Conservation (phyloP, 2,113 vertebrate genomes). For the Aspiorhynchus laticeps region DNA sequence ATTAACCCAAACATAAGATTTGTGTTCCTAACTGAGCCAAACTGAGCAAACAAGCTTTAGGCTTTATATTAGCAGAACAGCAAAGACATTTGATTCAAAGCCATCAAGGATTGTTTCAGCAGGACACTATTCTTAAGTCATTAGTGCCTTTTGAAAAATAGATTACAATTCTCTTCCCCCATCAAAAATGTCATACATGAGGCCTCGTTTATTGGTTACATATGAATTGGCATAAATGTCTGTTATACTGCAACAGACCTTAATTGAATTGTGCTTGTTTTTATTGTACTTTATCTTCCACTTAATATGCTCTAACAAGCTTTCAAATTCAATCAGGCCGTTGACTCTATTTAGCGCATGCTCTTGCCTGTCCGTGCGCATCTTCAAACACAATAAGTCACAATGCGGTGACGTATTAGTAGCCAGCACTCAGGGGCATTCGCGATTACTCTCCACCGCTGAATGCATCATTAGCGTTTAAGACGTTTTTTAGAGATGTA, state of each 20-base stretch:
- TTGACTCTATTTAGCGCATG: slow-evolving; percentile 41
- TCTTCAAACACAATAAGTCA: slow-evolving; percentile 35
- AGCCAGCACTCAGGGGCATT: slow-evolving; percentile 21
- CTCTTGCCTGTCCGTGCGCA: slow-evolving; percentile 28
- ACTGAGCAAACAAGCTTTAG: neutral
- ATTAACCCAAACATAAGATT: neutral
- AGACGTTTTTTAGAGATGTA: slow-evolving; percentile 3
- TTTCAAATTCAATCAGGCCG: slow-evolving; percentile 52
- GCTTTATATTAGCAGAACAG: neutral
- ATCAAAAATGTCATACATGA: slow-evolving; percentile 8
- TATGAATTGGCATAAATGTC: slow-evolving; percentile 32
- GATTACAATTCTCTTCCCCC: slow-evolving; percentile 25
- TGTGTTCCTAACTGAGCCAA: neutral
- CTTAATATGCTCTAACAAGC: slow-evolving; percentile 57
- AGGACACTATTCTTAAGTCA: slow-evolving; percentile 27
- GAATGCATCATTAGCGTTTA: slow-evolving; percentile 40
- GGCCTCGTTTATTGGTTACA: slow-evolving; percentile 28
- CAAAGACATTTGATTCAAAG: neutral
- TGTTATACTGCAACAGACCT: slow-evolving; percentile 28
- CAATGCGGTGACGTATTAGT: slow-evolving; percentile 30
- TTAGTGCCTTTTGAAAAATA: slow-evolving; percentile 40
- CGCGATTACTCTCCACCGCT: slow-evolving; percentile 21
- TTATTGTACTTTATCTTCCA: slow-evolving; percentile 52
- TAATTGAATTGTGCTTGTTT: slow-evolving; percentile 54
- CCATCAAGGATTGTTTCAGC: slow-evolving; percentile 23